Evolutionary conservation across 2,113 vertebrate species (phyloP).

Genomic region (Nothocercus nigrocapillus): DNA sequence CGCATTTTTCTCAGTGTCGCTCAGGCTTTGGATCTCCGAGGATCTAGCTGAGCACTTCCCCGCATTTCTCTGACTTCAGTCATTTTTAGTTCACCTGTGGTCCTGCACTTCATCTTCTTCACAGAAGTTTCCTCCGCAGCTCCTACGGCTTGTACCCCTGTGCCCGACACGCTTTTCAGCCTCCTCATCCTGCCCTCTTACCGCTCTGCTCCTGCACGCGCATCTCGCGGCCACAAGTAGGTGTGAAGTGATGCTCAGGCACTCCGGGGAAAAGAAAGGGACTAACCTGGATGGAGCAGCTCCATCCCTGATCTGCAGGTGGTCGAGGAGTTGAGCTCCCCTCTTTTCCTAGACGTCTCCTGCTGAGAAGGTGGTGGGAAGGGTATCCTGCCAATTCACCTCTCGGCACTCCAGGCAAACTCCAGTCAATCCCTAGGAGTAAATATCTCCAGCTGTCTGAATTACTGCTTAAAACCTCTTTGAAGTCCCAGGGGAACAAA

Average conservation of each 20-base stretch:
- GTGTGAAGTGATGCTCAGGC: not conserved
- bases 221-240: fast-evolving
- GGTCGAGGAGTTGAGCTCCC: not conserved
- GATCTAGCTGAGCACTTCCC: not conserved
- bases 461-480: not conserved
- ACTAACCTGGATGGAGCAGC: not conserved
- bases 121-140: not conserved
- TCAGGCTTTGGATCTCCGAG: not conserved
- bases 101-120: not conserved
- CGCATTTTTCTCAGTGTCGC: not conserved
- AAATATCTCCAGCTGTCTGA: not conserved
- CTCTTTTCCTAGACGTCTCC: not conserved
- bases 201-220: not conserved
- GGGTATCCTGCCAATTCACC: not conserved
- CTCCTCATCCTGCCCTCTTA: not conserved
- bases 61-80: not conserved
- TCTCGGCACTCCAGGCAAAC: not conserved
- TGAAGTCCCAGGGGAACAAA: not conserved
- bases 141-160: not conserved
- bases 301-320: not conserved
- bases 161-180: fast-evolving
- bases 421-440: not conserved
- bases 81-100: not conserved
- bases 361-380: not conserved
- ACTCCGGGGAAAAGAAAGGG: not conserved